Conservation (phyloP, 2,888 invertebrate genomes). For the Physocephala rufipes region DNA sequence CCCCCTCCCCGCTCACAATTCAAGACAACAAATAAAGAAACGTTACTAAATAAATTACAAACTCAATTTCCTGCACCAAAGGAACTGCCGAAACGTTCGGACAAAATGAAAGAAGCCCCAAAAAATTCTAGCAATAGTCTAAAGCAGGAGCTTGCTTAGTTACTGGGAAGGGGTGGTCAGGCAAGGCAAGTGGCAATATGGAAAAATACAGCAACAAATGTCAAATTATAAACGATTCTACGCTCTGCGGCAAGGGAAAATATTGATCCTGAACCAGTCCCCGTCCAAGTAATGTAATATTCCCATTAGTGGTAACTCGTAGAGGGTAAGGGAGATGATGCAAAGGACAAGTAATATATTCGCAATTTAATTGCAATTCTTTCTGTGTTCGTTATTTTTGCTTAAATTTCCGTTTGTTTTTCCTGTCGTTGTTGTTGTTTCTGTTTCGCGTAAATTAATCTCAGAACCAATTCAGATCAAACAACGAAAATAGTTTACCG, state of each 20-base stretch:
- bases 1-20: background rate
- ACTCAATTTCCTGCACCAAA: constrained; percentile 28
- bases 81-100: background rate
- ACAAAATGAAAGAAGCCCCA: background rate
- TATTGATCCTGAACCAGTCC: too few relatives aligned
- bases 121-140: background rate
- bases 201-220: background rate
- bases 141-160: too few relatives aligned
- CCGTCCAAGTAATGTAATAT: too few relatives aligned
- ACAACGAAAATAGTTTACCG: too few relatives aligned
- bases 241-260: too few relatives aligned
- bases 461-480: too few relatives aligned
- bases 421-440: background rate
- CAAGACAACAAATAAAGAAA: background rate
- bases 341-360: too few relatives aligned
- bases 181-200: background rate
- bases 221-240: background rate
- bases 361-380: too few relatives aligned
- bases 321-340: too few relatives aligned
- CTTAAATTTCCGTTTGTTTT: background rate
- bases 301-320: too few relatives aligned
- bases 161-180: background rate
- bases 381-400: background rate
- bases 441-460: background rate
- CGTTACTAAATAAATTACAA: constrained; percentile 22